These are phyloP conservation scores for Cosmia trapezina DNA, from an alignment of 2,888 invertebrate species.

Conservation along the genomic window DNA sequence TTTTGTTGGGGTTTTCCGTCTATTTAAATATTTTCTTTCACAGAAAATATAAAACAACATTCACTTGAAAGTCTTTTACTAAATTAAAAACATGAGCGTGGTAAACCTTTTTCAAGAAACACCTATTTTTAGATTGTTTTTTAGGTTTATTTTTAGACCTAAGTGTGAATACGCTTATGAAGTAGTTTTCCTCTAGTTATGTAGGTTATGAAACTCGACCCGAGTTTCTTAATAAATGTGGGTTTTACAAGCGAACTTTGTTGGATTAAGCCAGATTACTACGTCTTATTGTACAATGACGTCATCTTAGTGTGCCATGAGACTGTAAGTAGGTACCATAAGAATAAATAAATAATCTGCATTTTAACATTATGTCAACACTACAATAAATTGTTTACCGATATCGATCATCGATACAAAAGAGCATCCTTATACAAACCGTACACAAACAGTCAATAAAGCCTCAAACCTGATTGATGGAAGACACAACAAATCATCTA, in stretches of 20 bases:
- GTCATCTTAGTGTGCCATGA: conserved; percentile 28
- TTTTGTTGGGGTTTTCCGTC: conserved; percentile 30
- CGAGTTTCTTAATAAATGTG: conserved; percentile 26
- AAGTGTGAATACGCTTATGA: background rate
- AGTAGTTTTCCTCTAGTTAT: conserved; percentile 20
- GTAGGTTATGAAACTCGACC: too few species aligned
- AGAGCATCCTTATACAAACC: background rate
- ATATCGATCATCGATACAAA: conserved; percentile 11
- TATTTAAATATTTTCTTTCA: conserved; percentile 41
- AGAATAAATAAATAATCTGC: conserved; percentile 15
- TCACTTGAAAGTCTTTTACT: conserved; percentile 30
- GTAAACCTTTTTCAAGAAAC: conserved; percentile 9
- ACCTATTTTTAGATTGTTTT: background rate
- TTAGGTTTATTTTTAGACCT: background rate
- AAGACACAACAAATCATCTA: conserved; percentile 30
- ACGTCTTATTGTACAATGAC: conserved; percentile 21
- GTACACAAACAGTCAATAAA: background rate
- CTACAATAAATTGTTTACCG: background rate
- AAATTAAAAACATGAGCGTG: conserved; percentile 17
- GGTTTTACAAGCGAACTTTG: conserved; percentile 12
- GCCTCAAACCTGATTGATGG: conserved; percentile 29
- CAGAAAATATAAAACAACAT: conserved; percentile 23
- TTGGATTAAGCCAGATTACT: conserved; percentile 26
- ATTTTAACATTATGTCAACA: conserved; percentile 24
- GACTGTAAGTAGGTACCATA: conserved; percentile 6